Percentiles rank a stretch among this genome's conserved stretches.
Conservation (phyloP, 2,113 vertebrate species). For the Microcebus tavaratra region DNA sequence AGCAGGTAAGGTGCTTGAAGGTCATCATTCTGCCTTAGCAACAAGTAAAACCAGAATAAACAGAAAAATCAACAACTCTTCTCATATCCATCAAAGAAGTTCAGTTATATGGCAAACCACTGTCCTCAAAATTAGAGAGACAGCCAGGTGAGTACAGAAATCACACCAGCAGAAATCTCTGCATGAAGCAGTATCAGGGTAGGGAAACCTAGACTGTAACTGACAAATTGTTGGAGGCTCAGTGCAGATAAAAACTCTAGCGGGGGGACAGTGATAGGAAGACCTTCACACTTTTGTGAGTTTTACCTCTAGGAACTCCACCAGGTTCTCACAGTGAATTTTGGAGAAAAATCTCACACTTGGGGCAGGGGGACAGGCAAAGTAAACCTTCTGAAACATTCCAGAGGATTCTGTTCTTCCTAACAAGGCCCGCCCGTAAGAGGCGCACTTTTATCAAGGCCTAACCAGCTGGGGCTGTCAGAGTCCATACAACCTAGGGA, state of each 20-base stretch:
- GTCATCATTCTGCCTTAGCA: neutral
- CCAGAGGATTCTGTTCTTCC: neutral
- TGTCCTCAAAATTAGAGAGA: neutral
- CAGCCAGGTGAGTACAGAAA: neutral
- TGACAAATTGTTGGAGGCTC: neutral
- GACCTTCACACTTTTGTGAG: neutral
- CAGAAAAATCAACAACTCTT: neutral
- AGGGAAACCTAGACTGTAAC: neutral
- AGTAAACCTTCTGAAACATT: neutral
- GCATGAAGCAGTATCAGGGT: neutral
- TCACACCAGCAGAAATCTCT: neutral
- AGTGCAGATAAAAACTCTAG: neutral
- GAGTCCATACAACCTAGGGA: neutral
- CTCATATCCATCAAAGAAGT: neutral
- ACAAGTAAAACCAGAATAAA: neutral
- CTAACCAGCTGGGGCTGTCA: neutral
- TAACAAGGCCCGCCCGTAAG: neutral
- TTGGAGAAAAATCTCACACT: neutral
- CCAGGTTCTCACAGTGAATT: neutral
- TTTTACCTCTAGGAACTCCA: neutral
- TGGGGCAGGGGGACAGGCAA: neutral
- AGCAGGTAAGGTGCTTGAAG: neutral
- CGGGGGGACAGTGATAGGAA: fast-evolving
- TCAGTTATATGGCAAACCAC: neutral
- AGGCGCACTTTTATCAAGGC: neutral